Conservation (phyloP, 1,140 invertebrate species). For the Helicoverpa zea region DNA sequence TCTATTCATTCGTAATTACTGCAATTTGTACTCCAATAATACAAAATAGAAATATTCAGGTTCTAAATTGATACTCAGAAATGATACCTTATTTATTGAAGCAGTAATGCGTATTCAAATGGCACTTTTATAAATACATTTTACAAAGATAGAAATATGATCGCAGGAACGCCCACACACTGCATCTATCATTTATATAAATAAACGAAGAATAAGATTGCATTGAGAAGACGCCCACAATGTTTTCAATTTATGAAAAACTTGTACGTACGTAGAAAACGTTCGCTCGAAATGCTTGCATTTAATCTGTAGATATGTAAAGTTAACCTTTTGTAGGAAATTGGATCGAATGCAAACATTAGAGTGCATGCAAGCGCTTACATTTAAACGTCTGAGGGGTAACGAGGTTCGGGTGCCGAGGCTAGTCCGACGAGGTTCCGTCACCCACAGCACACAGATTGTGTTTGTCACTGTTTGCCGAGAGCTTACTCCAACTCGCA, state of each 20-base stretch:
- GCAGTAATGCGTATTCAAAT: too few species aligned
- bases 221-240: too few species aligned
- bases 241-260: background rate
- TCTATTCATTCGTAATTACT: too few species aligned
- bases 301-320: background rate
- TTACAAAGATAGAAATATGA: too few species aligned
- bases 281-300: too few species aligned
- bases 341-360: background rate
- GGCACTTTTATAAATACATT: too few species aligned
- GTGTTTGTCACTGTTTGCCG: conserved; percentile 6
- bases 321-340: conserved; percentile 2
- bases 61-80: too few species aligned
- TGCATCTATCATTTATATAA: background rate
- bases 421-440: background rate
- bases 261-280: background rate
- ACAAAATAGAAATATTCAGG: too few species aligned
- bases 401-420: background rate
- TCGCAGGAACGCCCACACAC: too few species aligned
- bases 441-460: background rate
- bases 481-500: background rate
- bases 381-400: background rate
- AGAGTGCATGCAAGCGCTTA: background rate
- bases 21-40: too few species aligned
- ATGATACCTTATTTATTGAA: too few species aligned
- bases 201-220: background rate